Evolutionary conservation across 2,113 vertebrate species (phyloP).

Genomic region (Azemiops feae): DNA sequence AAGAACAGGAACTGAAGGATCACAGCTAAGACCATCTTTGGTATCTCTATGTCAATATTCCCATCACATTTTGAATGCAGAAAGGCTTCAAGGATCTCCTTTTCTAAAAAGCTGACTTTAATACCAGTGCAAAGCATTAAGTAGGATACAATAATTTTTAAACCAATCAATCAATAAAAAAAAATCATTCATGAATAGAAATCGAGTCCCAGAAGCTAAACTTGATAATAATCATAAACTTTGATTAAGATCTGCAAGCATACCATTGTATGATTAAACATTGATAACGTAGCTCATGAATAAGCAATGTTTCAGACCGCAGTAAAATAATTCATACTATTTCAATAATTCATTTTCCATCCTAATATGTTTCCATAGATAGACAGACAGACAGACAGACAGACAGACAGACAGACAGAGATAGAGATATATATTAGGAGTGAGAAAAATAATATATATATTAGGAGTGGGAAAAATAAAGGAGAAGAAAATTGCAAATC

Average conservation of each 20-base stretch:
- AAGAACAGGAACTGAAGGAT: background rate
- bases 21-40: background rate
- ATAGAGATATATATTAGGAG: background rate
- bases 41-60: background rate
- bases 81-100: background rate
- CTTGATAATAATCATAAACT: background rate
- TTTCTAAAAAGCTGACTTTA: background rate
- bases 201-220: background rate
- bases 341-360: conserved; percentile 12
- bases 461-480: conserved; percentile 18
- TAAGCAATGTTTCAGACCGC: conserved; percentile 7
- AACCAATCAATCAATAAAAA: background rate
- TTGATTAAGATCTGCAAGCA: conserved; percentile 4
- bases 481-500: background rate
- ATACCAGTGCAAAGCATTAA: background rate
- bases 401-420: no score
- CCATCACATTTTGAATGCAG: background rate
- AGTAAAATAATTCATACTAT: conserved; percentile 15
- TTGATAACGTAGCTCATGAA: conserved; percentile 1
- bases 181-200: background rate
- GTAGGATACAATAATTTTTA: background rate
- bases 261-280: conserved; percentile 3
- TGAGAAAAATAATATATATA: background rate
- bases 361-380: conserved; percentile 4
- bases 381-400: no score